Base-by-base conservation (phyloP, 1,140 invertebrate species). In the Diorhabda elongata region DNA sequence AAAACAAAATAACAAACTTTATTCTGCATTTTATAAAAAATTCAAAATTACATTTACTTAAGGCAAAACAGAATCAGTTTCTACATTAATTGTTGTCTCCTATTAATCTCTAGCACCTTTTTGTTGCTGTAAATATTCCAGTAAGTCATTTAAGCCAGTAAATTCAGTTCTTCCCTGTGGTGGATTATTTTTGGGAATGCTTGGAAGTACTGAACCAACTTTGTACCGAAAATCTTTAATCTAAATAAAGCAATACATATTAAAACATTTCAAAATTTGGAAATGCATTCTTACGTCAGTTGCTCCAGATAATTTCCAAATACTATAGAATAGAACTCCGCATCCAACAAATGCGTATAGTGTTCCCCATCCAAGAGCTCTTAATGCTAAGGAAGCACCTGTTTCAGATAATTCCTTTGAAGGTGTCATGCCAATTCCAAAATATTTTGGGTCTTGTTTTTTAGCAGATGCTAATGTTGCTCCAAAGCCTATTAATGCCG, bases 271-370 rank as follows among this genome's bases (percentile, higher is more conserved):
- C 45, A 65, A 45, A 52, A 9, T 8, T n/a, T 11, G 59, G 8
- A 26, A 26, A 26, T 26, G 26, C 26, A 42, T 42, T 76, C 80
- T 83, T 78, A 92, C 89, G 86, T 91, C 87, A 74, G 88, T 87
- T 44, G 92, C 94, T 70, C 94, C 95, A 45, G 93, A 90, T 5
- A 95, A 74, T 84, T 96, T 97, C 92, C 94, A 97, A 67, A 96
- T 88, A 7, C 87, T 86, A 82, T 90, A 95, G 79, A 90, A 93
- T 66, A 97, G 82, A 60, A 92, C 77, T 8, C 92, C 87, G 73
- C 93, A 93, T 7, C 94, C 94, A 52, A 89, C 84, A 9, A 95
- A 84, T 1, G 95, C 92, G 82, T 94, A 96, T 2, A 96, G 75
- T 3, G 93, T 92, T 3, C 94, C 95, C 90, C 92, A 92, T 41